Evolutionary conservation across 2,797 vertebrate species (phyloP), one percentile per base, ranked within the genome.

Genomic region (Pseudochaenichthys georgianus): DNA sequence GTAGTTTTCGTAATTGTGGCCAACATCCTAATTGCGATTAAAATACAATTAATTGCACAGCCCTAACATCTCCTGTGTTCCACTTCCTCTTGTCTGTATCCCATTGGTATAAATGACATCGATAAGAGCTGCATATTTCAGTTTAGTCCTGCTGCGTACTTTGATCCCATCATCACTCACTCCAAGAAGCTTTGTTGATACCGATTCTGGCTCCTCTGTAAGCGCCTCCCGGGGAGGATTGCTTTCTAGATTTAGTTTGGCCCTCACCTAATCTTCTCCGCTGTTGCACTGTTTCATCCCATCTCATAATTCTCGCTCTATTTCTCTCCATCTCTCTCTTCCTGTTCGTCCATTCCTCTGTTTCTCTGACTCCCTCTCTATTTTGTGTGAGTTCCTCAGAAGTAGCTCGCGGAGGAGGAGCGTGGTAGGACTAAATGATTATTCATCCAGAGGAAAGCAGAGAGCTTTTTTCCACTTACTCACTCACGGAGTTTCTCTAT

Each of bases 251-350:
- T 86, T 86, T 78, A 83, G 84, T 82, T 81, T 78, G 73, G 77
- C 75, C 79, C 73, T 85, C 81, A 81, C 86, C 86, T 88, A 82
- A 88, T 89, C 82, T 80, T 75, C 77, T 68, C 54, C 53, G 19
- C 76, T 78, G 75, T 77, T 85, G 83, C 68, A 61, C 85, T 42
- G 72, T 84, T 86, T 87, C 78, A 77, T 84, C 74, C 78, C 80
- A 87, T 83, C 86, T 84, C 87, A 88, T 92, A 87, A 84, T 83
- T 84, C 61, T 78, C 76, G 84, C 88, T 89, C 87, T 60, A 85
- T 78, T 90, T 91, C 85, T 86, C 78, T 75, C 87, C 74, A 82
- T 86, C 81, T 73, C 75, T 60, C 74, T 67, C 55, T 74, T 73
- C 58, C 60, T 80, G 66, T 75, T 76, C 50, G 53, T 84, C 77